Conservation (phyloP, 2,113 vertebrate genomes). For the Antechinus flavipes region DNA sequence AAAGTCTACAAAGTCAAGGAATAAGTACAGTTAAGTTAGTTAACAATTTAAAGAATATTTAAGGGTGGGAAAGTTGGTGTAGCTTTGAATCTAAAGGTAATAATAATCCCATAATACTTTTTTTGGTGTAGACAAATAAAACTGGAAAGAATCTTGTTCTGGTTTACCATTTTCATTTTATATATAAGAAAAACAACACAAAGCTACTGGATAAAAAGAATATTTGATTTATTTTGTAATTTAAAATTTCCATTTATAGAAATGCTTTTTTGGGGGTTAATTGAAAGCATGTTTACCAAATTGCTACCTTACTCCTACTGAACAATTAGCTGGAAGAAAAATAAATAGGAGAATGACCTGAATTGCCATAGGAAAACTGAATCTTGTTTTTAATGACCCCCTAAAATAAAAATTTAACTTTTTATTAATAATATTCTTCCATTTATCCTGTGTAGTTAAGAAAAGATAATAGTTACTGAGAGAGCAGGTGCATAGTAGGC, state of each 20-base stretch:
- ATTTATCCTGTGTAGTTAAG: not conserved
- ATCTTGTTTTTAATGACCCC: not conserved
- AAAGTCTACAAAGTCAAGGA: not conserved
- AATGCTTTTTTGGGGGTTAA: not conserved
- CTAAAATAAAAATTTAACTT: not conserved
- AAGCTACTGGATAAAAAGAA: not conserved
- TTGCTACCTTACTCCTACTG: not conserved
- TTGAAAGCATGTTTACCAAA: not conserved
- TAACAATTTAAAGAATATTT: constrained; percentile 41
- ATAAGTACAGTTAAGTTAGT: constrained; percentile 20
- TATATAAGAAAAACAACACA: not conserved
- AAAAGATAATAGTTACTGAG: not conserved
- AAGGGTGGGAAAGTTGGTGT: constrained; percentile 5
- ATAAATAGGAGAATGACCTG: not conserved
- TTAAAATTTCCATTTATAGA: not conserved
- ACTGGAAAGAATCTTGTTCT: constrained; percentile 23
- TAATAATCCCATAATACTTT: constrained; percentile 8
- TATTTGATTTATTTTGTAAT: not conserved
- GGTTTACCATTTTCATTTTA: not conserved
- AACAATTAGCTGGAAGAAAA: not conserved
- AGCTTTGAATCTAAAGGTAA: constrained; percentile 11
- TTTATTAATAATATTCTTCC: not conserved
- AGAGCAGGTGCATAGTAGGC: not conserved
- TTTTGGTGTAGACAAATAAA: constrained; percentile 19
- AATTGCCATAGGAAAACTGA: not conserved